Percentiles rank a stretch among this genome's conserved stretches.
These are phyloP conservation scores for Morone saxatilis DNA, from an alignment of 2,113 vertebrate species.

Conservation along the genomic window DNA sequence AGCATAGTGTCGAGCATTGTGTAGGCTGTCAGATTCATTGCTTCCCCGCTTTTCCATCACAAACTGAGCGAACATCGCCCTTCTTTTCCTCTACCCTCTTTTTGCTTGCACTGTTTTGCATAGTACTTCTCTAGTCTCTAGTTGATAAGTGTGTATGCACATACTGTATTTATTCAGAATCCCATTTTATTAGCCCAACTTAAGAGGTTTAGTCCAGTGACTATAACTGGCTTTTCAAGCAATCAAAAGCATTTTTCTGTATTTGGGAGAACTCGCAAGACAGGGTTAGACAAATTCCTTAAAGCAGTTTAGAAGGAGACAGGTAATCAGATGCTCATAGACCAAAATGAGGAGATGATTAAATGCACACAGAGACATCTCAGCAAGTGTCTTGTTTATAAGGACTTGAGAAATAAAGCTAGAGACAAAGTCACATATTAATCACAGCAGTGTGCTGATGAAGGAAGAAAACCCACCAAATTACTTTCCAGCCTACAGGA, in stretches of 20 bases:
- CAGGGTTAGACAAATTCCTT: background rate
- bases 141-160: constrained; percentile 8
- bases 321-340: constrained; percentile 27
- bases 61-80: constrained; percentile 4
- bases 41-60: background rate
- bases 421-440: constrained; percentile 46
- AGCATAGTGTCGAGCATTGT: background rate
- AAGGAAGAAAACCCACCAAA: constrained; percentile 62
- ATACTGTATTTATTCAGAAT: constrained; percentile 19
- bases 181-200: constrained; percentile 6
- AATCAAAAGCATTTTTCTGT: constrained; percentile 11
- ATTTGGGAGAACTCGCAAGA: constrained; percentile 11
- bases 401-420: constrained; percentile 55
- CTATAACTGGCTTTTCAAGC: background rate
- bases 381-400: constrained; percentile 43
- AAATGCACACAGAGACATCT: constrained; percentile 47
- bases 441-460: constrained; percentile 53
- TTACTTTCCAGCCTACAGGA: constrained; percentile 64
- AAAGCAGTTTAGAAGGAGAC: constrained; percentile 22
- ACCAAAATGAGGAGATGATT: constrained; percentile 38
- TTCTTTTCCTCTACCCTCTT: background rate
- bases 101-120: background rate
- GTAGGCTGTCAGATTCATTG: background rate
- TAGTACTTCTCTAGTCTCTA: background rate
- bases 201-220: constrained; percentile 5